Evolutionary conservation across 2,888 invertebrate genomes (phyloP).

Genomic region (Temnothorax rugatulus): DNA sequence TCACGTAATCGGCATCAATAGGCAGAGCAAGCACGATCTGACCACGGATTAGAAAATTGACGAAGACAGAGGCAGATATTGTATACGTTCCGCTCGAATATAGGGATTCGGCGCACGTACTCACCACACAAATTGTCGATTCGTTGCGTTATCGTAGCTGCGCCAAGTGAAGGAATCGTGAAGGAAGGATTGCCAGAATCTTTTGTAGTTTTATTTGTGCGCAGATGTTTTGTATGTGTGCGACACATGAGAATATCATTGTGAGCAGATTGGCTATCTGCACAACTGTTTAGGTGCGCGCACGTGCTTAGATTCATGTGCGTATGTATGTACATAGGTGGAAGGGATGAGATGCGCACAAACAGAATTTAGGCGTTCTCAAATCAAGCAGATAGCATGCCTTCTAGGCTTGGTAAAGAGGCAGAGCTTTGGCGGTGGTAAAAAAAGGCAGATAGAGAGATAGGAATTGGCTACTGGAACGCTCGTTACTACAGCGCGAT

Average conservation of each 20-base stretch:
- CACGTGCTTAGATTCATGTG: conserved; percentile 36
- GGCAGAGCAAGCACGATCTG: conserved; percentile 57
- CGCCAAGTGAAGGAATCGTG: conserved; percentile 35
- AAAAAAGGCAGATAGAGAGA: conserved; percentile 29
- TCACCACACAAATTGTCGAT: conserved; percentile 69
- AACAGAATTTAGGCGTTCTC: conserved; percentile 70
- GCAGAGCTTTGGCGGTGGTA: conserved; percentile 43
- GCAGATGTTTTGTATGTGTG: not conserved
- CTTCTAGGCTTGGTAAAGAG: conserved; percentile 53
- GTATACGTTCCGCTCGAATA: conserved; percentile 23
- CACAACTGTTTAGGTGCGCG: conserved; percentile 30
- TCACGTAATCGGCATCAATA: conserved; percentile 76
- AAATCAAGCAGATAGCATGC: conserved; percentile 66
- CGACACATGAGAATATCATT: conserved; percentile 29
- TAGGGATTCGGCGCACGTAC: conserved; percentile 76
- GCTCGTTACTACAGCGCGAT: conserved; percentile 69
- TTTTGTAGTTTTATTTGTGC: conserved; percentile 16
- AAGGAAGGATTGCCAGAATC: conserved; percentile 17
- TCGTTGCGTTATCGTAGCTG: conserved; percentile 52
- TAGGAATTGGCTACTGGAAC: conserved; percentile 56
- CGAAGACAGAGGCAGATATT: conserved; percentile 62
- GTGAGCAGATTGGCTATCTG: conserved; percentile 45
- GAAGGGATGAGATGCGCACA: conserved; percentile 55
- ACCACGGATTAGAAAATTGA: conserved; percentile 73
- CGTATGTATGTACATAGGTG: conserved; percentile 18